phyloP scores from a whole-genome alignment of 2,888 invertebrate species.

The Ischnura elegans region DNA sequence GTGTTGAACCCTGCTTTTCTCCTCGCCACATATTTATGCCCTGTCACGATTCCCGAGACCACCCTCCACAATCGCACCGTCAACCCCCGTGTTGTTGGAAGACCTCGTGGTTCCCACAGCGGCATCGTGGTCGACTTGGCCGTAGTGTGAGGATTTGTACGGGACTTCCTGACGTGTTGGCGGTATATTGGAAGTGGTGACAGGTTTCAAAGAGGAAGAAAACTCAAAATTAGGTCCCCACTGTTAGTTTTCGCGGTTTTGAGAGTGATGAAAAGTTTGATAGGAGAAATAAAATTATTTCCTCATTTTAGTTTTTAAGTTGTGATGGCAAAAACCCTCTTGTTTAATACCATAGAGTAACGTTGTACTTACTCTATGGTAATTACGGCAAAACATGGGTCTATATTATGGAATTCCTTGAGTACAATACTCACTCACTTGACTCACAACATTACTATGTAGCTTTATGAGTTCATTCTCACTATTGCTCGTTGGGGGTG shows the following conservation, averaged over 20 bases:
- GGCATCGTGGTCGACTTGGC: background rate
- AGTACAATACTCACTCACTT: too few species aligned
- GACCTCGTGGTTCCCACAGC: background rate
- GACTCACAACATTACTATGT: too few species aligned
- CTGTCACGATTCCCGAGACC: slow-evolving; percentile 21
- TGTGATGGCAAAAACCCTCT: too few species aligned
- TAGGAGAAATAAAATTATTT: too few species aligned
- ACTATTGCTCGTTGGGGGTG: too few species aligned
- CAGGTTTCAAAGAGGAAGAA: background rate
- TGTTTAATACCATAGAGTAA: too few species aligned
- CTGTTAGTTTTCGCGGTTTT: background rate
- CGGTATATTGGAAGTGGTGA: background rate
- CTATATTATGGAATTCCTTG: too few species aligned
- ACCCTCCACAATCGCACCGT: too few species aligned
- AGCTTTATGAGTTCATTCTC: too few species aligned
- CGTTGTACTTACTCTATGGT: too few species aligned
- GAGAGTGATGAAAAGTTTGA: background rate
- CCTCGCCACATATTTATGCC: background rate
- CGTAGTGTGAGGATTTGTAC: background rate
- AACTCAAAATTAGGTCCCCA: background rate
- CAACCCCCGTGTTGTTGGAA: background rate
- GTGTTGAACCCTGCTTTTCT: background rate
- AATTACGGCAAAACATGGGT: too few species aligned
- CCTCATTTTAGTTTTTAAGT: too few species aligned
- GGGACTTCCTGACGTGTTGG: background rate